Evolutionary conservation across 2,113 vertebrate species (phyloP).

Genomic region (Heterotilapia buettikoferi): DNA sequence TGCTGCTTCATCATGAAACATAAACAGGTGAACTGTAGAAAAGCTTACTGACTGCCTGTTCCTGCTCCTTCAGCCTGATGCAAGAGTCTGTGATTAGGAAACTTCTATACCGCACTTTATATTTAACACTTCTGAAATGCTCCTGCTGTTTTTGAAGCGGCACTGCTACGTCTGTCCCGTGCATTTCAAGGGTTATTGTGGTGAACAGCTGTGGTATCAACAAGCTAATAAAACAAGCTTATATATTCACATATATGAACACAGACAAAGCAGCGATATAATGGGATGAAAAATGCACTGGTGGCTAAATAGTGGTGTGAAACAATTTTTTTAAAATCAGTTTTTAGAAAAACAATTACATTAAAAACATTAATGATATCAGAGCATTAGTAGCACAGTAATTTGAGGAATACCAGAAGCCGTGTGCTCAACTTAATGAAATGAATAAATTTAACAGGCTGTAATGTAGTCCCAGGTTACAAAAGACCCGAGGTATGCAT

Average conservation of each 20-base stretch:
- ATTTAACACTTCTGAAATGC: background rate
- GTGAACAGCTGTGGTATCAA: background rate
- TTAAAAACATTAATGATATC: background rate
- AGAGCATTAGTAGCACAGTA: background rate
- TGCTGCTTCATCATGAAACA: background rate
- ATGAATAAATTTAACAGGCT: background rate
- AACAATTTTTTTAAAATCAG: rapidly evolving
- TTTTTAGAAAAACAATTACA: background rate
- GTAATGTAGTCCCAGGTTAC: background rate
- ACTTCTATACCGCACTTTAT: rapidly evolving
- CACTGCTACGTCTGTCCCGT: background rate
- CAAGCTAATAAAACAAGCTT: background rate
- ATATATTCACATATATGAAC: background rate
- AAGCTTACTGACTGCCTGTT: background rate
- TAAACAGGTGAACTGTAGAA: background rate
- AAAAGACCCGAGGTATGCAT: background rate
- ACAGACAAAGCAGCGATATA: background rate
- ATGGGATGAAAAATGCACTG: background rate
- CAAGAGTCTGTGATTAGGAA: background rate
- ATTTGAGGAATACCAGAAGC: background rate
- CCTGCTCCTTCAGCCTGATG: background rate
- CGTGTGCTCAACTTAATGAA: background rate
- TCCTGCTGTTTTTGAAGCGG: background rate
- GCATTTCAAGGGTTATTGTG: background rate
- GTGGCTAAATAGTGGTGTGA: background rate